phyloP scores from a whole-genome alignment of 2,113 vertebrate species.

The Thryonomys swinderianus region DNA sequence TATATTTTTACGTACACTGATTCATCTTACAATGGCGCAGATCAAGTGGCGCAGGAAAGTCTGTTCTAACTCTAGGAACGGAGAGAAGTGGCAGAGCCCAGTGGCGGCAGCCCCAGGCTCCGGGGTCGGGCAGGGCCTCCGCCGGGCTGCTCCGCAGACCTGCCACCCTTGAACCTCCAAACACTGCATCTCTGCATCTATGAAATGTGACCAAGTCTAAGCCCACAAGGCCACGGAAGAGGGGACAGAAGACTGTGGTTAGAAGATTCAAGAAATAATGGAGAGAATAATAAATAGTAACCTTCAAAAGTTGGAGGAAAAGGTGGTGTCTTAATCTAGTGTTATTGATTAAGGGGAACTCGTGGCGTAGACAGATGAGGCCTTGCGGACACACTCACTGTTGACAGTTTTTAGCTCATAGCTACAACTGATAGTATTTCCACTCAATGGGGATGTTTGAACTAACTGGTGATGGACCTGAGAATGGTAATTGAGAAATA shows the following conservation, averaged over 20 bases:
- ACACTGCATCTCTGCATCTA: not conserved
- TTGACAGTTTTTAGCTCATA: not conserved
- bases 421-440: not conserved
- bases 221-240: not conserved
- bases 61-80: not conserved
- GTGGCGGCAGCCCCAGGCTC: not conserved
- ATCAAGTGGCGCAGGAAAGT: not conserved
- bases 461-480: not conserved
- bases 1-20: too few relatives aligned
- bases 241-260: not conserved
- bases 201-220: not conserved
- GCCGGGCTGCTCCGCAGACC: not conserved
- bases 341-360: not conserved
- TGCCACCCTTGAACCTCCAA: too few relatives aligned
- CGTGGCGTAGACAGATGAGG: not conserved
- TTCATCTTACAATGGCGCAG: not conserved
- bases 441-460: not conserved
- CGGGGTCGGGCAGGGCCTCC: not conserved
- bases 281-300: not conserved
- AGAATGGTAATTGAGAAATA: not conserved
- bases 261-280: not conserved
- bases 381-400: not conserved
- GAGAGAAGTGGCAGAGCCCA: not conserved
- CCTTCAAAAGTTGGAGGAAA: not conserved
- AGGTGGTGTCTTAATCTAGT: too few relatives aligned